A percentile compares a stretch with the other conserved stretches of the same genome.
phyloP scores from a whole-genome alignment of 2,888 invertebrate genomes.

The Pemphredon lugubris region DNA sequence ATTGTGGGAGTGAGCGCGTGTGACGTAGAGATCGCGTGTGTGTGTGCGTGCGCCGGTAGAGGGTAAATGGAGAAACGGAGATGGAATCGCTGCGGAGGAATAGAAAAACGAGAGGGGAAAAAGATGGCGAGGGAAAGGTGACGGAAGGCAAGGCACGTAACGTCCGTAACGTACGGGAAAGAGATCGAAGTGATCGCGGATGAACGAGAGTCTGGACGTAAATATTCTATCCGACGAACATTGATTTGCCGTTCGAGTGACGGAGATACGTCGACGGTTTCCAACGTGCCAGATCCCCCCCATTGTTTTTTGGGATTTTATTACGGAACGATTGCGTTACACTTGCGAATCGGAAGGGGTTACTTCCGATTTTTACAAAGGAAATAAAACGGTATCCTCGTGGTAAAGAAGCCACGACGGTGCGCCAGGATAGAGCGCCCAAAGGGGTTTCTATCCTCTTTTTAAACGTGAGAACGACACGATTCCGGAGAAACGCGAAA shows the following conservation, averaged over 20 bases:
- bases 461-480: conserved; percentile 42
- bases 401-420: conserved; percentile 56
- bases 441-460: conserved; percentile 50
- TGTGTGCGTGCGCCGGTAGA: conserved; percentile 14
- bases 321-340: no score
- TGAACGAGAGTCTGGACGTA: no score
- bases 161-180: no score
- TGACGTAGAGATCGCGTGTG: conserved; percentile 36
- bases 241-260: no score
- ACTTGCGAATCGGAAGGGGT: conserved; percentile 44
- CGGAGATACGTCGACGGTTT: no score
- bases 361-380: conserved; percentile 37
- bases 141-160: no score
- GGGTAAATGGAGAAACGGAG: conserved; percentile 13
- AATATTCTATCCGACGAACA: no score
- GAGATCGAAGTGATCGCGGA: no score
- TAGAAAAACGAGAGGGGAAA: background rate
- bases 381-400: conserved; percentile 57
- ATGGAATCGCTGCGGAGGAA: no score
- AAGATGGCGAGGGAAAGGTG: no score
- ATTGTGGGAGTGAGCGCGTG: conserved; percentile 41
- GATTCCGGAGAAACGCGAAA: conserved; percentile 31
- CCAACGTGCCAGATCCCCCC: no score
- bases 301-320: no score
- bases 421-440: conserved; percentile 31